A percentile compares a stretch with the other conserved stretches of the same genome.
phyloP scores from a whole-genome alignment of 2,113 vertebrate genomes.

The Poeciliopsis retropinna region DNA sequence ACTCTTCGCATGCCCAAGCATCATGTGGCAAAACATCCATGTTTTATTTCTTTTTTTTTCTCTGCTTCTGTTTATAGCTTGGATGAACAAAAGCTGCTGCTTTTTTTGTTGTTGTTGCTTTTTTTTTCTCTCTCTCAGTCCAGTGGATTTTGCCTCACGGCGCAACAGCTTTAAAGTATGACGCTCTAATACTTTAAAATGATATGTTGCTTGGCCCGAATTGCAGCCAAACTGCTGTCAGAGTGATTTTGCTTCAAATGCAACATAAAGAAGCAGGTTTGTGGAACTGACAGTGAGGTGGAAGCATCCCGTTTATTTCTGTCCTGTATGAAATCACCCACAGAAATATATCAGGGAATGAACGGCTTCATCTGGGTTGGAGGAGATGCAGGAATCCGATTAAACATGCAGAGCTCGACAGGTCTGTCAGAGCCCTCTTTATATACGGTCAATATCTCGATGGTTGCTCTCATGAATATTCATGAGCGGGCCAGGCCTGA shows the following conservation, averaged over 20 bases:
- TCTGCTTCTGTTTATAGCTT: slow-evolving; percentile 51
- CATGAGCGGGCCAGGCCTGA: slow-evolving; percentile 11
- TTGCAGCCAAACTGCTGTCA: slow-evolving; percentile 40
- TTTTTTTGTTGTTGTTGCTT: not conserved
- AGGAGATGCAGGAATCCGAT: slow-evolving; percentile 27
- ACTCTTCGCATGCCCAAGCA: slow-evolving; percentile 29
- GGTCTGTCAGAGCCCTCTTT: slow-evolving; percentile 47
- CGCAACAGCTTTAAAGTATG: slow-evolving; percentile 32
- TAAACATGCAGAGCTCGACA: slow-evolving; percentile 54
- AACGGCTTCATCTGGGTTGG: slow-evolving; percentile 22
- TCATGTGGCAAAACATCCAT: slow-evolving; percentile 53
- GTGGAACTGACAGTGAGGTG: slow-evolving; percentile 15
- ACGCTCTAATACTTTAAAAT: slow-evolving; percentile 40
- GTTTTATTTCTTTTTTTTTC: slow-evolving; percentile 57
- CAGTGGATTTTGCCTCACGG: slow-evolving; percentile 46
- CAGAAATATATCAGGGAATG: slow-evolving; percentile 10
- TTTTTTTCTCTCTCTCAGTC: slow-evolving; percentile 18
- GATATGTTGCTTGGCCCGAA: slow-evolving; percentile 41
- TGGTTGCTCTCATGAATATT: slow-evolving; percentile 53
- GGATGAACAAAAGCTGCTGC: slow-evolving; percentile 53
- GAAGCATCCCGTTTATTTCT: slow-evolving; percentile 23
- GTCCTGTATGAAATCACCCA: slow-evolving; percentile 11
- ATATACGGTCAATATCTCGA: slow-evolving; percentile 66
- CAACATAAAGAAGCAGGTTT: not conserved
- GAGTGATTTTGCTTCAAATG: slow-evolving; percentile 14